These are phyloP conservation scores for Drosophila monieri DNA, from an alignment of 2,888 invertebrate genomes.

Conservation along the genomic window DNA sequence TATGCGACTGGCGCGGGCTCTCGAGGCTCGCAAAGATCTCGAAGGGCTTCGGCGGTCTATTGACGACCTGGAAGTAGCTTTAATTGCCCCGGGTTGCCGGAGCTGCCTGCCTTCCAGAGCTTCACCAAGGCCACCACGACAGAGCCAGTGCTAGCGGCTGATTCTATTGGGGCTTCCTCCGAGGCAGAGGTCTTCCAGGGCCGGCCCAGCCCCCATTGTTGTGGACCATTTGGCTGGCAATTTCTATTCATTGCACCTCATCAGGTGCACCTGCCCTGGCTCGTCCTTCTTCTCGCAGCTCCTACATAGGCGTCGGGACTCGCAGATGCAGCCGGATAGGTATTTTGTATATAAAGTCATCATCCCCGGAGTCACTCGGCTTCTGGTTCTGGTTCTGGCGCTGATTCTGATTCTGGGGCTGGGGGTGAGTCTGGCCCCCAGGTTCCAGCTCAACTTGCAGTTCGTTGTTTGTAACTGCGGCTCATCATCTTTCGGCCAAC, in stretches of 20 bases:
- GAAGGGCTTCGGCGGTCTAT: neutral
- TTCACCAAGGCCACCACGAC: no score
- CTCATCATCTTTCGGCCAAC: conserved; percentile 59
- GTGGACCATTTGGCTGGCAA: conserved; percentile 46
- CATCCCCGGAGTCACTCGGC: neutral
- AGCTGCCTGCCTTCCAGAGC: no score
- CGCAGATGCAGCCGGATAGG: neutral
- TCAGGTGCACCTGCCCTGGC: conserved; percentile 21
- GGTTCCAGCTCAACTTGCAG: conserved; percentile 12
- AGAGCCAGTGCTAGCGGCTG: no score
- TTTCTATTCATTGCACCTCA: conserved; percentile 50
- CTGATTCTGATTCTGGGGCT: neutral
- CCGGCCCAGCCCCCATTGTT: conserved; percentile 4
- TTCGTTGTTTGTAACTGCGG: conserved; percentile 46
- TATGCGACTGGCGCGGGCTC: conserved; percentile 24
- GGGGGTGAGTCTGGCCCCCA: conserved; percentile 1
- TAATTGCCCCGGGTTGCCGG: conserved; percentile 11
- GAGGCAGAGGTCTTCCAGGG: no score
- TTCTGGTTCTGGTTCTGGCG: neutral
- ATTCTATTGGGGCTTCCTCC: no score
- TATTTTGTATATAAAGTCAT: conserved; percentile 14
- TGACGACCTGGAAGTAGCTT: neutral
- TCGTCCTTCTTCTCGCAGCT: neutral
- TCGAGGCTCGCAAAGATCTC: neutral
- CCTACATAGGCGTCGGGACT: neutral